Conservation (phyloP, 2,797 vertebrate genomes). For the Podarcis lilfordi region DNA sequence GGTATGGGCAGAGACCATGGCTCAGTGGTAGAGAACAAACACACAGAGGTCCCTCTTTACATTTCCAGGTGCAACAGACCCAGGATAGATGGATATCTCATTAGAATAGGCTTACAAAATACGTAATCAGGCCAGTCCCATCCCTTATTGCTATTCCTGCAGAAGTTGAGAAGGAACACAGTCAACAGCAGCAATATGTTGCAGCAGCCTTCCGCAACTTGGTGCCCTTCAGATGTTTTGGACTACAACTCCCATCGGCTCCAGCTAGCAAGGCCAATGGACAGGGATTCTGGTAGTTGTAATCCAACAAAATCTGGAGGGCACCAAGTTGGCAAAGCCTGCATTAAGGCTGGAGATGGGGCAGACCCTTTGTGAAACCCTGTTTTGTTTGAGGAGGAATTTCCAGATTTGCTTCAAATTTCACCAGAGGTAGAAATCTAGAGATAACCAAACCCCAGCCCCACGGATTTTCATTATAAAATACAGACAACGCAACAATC, state of each 20-base stretch:
- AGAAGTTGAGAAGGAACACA: not conserved
- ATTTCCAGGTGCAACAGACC: not conserved
- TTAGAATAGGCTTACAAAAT: not conserved
- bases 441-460: not conserved
- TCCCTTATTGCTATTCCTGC: no score
- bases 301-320: no score
- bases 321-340: not conserved
- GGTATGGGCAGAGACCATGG: no score
- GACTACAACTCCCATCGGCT: no score
- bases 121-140: not conserved
- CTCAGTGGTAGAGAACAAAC: no score
- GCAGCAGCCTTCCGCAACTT: no score
- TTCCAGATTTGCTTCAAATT: not conserved
- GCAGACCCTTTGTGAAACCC: not conserved
- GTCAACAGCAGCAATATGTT: not conserved
- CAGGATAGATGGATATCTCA: not conserved
- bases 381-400: not conserved
- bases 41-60: not conserved
- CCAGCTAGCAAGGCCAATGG: no score
- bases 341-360: not conserved
- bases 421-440: not conserved
- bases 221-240: no score
- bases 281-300: no score
- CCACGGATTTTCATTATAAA: no score
- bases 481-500: not conserved